These are phyloP conservation scores for Drosophila villosipedis DNA, from an alignment of 2,888 invertebrate species.

Conservation along the genomic window DNA sequence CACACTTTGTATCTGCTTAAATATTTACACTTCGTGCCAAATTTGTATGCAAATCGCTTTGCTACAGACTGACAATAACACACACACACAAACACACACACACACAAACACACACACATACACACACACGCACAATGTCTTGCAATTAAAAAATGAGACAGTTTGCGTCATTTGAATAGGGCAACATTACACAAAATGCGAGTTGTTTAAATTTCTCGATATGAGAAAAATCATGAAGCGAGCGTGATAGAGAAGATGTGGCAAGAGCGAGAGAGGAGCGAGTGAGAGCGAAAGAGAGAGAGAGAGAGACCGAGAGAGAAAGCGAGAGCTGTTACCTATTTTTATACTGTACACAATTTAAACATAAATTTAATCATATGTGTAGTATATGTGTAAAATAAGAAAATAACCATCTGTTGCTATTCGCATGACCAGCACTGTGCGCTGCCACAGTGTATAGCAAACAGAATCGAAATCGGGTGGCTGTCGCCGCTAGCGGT, in stretches of 20 bases:
- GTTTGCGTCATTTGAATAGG: constrained; percentile 26
- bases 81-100: constrained; percentile 20
- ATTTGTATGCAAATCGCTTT: constrained; percentile 84
- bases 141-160: constrained; percentile 76
- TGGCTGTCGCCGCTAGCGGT: constrained; percentile 55
- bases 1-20: constrained; percentile 84
- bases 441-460: constrained; percentile 35
- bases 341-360: neutral
- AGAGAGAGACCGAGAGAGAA: neutral
- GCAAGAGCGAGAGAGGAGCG: neutral
- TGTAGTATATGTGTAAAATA: neutral
- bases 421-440: constrained; percentile 33
- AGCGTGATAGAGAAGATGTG: neutral
- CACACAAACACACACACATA: constrained; percentile 6
- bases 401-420: constrained; percentile 3
- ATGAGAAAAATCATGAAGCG: too few species aligned
- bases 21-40: constrained; percentile 84
- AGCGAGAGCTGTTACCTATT: neutral
- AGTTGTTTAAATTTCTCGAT: neutral
- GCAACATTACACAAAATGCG: neutral
- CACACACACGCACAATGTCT: constrained; percentile 64
- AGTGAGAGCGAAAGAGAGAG: too few species aligned
- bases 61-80: constrained; percentile 78
- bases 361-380: neutral
- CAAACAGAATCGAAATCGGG: constrained; percentile 77